A percentile compares a stretch with the other conserved stretches of the same genome.
Conservation (phyloP, 2,113 vertebrate species). For the Tyrannus savana region DNA sequence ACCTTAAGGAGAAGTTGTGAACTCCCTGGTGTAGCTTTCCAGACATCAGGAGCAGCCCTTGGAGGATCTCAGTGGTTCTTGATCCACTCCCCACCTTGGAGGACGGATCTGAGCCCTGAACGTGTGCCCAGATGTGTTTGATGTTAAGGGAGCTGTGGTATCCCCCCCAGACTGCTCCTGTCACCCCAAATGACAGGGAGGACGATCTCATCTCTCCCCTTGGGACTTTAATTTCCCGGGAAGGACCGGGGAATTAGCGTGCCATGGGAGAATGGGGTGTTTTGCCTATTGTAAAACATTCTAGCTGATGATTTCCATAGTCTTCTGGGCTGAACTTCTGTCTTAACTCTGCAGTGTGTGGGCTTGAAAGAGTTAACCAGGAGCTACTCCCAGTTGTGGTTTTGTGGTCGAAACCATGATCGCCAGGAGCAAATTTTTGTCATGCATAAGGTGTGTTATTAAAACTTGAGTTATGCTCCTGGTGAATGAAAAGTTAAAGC, state of each 20-base stretch:
- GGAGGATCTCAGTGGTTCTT: background rate
- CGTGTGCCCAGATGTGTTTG: background rate
- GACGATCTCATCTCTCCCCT: background rate
- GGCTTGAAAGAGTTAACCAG: constrained; percentile 80
- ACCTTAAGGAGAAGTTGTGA: background rate
- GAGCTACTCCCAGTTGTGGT: constrained; percentile 79
- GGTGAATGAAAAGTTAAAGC: constrained; percentile 84
- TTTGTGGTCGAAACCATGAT: constrained; percentile 88
- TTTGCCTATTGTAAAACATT: constrained; percentile 42
- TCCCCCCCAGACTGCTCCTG: background rate
- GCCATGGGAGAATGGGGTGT: background rate
- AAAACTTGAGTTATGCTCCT: constrained; percentile 79
- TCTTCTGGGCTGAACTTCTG: background rate
- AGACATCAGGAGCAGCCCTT: background rate
- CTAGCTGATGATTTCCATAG: constrained; percentile 28
- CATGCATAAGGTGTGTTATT: constrained; percentile 84
- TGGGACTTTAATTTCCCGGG: background rate
- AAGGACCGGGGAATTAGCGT: background rate
- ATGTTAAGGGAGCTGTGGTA: background rate
- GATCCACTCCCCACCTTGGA: fast-evolving
- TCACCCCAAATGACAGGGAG: background rate
- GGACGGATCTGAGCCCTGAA: background rate
- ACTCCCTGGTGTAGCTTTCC: background rate
- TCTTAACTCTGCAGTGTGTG: constrained; percentile 12
- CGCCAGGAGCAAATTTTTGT: constrained; percentile 86